These are phyloP conservation scores for Amphiura filiformis DNA, from an alignment of 35 echinoderm and acorn worm genomes.

Conservation along the genomic window DNA sequence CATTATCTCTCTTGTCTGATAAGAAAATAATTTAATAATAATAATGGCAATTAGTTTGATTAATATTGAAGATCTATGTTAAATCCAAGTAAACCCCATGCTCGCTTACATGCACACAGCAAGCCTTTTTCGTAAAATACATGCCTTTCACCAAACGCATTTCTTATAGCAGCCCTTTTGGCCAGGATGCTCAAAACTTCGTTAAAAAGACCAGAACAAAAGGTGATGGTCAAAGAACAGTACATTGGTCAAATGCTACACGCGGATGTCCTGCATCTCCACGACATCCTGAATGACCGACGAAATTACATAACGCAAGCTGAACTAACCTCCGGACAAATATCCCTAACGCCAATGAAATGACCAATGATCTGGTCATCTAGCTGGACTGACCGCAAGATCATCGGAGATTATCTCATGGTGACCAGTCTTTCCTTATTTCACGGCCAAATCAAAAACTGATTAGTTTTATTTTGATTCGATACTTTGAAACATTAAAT, in stretches of 20 bases:
- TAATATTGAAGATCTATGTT: no score
- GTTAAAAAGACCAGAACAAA: not conserved
- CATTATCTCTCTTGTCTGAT: no score
- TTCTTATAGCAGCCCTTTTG: no score
- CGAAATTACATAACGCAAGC: not conserved
- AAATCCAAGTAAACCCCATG: no score
- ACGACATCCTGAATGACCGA: not conserved
- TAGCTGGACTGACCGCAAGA: not conserved
- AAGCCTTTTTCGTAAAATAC: no score
- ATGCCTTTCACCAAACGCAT: no score
- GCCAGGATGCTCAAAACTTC: not conserved
- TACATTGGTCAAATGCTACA: not conserved
- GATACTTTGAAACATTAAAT: no score
- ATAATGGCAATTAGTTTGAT: no score
- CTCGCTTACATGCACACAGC: no score
- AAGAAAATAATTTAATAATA: no score
- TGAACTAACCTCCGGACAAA: not conserved
- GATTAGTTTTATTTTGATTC: not conserved
- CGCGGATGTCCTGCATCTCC: constrained; percentile 1
- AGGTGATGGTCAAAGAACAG: not conserved
- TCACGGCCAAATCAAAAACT: not conserved
- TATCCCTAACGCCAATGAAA: not conserved
- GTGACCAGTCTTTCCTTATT: not conserved
- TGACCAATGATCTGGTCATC: not conserved
- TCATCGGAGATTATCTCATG: not conserved